Evolutionary conservation across 1,140 invertebrate species (phyloP).

Genomic region (Colletes gigas): DNA sequence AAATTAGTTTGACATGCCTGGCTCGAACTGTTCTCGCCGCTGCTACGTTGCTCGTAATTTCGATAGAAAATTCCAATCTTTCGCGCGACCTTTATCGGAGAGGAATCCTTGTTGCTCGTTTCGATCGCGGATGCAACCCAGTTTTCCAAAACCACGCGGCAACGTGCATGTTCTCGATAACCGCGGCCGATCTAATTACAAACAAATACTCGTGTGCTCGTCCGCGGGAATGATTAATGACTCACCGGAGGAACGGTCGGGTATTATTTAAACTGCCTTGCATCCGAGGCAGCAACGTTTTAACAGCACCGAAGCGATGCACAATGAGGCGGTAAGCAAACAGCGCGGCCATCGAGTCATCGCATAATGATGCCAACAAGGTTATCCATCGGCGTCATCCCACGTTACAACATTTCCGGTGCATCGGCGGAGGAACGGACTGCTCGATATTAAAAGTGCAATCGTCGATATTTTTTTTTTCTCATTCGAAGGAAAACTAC

Average conservation of each 20-base stretch:
- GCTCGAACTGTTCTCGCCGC: too few relatives aligned
- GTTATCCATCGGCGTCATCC: conserved; percentile 52
- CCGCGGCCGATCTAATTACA: conserved; percentile 11
- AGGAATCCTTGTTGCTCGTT: neutral
- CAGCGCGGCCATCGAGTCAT: conserved; percentile 35
- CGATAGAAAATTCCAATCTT: too few relatives aligned
- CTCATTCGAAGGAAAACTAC: too few relatives aligned
- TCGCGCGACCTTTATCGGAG: too few relatives aligned
- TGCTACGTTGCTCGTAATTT: too few relatives aligned
- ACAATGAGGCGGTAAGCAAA: conserved; percentile 33
- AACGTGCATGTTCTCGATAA: neutral
- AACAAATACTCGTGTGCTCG: conserved; percentile 28
- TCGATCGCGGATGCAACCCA: neutral
- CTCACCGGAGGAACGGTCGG: neutral
- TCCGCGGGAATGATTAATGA: conserved; percentile 26
- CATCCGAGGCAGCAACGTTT: conserved; percentile 3
- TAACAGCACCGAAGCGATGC: neutral
- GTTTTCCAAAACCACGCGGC: neutral
- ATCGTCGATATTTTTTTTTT: too few relatives aligned
- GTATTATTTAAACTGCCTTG: conserved; percentile 38
- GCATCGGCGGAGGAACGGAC: neutral
- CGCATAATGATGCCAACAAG: conserved; percentile 56
- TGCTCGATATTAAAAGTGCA: conserved; percentile 36
- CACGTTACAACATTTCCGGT: conserved; percentile 59
- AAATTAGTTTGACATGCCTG: too few relatives aligned